A percentile compares a stretch with the other conserved stretches of the same genome.
Evolutionary conservation across 2,888 invertebrate species (phyloP).

Genomic region (Macrosiphum euphorbiae): DNA sequence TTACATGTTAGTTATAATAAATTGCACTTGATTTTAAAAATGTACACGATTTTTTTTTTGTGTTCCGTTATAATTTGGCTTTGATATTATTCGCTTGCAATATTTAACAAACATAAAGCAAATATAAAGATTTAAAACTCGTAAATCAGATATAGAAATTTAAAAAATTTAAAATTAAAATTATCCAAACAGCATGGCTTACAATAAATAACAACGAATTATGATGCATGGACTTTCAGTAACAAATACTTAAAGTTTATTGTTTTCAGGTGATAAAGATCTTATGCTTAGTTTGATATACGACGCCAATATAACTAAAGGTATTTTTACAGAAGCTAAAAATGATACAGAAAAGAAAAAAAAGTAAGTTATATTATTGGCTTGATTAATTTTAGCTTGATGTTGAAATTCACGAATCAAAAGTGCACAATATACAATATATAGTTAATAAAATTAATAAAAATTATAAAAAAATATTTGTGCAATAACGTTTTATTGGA

Average conservation of each 20-base stretch:
- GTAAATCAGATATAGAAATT: neutral
- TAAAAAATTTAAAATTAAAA: neutral
- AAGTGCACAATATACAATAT: slow-evolving; percentile 20
- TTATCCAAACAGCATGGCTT: slow-evolving; percentile 47
- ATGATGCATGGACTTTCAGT: neutral
- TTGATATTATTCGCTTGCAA: slow-evolving; percentile 28
- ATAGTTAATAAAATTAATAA: neutral
- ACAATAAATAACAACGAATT: neutral
- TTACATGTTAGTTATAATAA: neutral
- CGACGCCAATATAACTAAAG: slow-evolving; percentile 89
- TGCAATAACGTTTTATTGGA: slow-evolving; percentile 28
- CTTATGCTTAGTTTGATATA: slow-evolving; percentile 87
- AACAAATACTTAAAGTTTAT: slow-evolving; percentile 12
- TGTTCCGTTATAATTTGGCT: slow-evolving; percentile 12
- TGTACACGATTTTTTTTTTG: neutral
- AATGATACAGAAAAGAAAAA: slow-evolving; percentile 56
- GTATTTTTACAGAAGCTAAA: slow-evolving; percentile 74
- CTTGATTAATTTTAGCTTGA: neutral
- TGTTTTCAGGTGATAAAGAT: slow-evolving; percentile 82
- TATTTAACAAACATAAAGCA: neutral
- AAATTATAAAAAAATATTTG: neutral
- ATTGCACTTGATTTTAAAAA: neutral
- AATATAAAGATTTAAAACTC: neutral
- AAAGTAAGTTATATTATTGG: slow-evolving; percentile 39
- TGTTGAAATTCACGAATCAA: slow-evolving; percentile 39